phyloP scores from a whole-genome alignment of 2,888 invertebrate genomes.

The Macrosoma leucophasiata region DNA sequence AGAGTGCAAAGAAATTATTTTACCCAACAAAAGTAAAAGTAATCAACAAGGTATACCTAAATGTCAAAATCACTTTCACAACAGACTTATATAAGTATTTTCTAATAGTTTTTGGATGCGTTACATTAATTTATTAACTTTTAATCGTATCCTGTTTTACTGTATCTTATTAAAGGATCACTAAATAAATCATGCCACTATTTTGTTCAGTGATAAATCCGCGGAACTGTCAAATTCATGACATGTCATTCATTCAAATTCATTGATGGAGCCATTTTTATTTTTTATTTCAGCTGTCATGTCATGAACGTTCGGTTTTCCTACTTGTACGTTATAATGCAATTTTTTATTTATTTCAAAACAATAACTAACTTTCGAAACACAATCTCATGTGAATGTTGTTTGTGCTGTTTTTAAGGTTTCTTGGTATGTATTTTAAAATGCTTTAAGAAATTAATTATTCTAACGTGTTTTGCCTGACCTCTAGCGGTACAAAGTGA shows the following conservation, averaged over 20 bases:
- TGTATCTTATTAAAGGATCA: conserved; percentile 26
- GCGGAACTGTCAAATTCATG: conserved; percentile 43
- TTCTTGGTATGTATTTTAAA: too few relatives aligned
- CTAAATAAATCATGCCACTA: conserved; percentile 33
- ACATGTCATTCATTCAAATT: conserved; percentile 30
- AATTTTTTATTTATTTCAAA: conserved; percentile 10
- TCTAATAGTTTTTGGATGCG: conserved; percentile 14
- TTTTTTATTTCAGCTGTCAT: conserved; percentile 22
- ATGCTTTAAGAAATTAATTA: too few relatives aligned
- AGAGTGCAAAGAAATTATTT: conserved; percentile 12
- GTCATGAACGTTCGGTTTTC: conserved; percentile 11
- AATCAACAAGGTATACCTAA: conserved; percentile 45
- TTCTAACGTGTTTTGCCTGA: too few relatives aligned
- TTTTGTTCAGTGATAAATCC: conserved; percentile 42
- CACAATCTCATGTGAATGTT: too few relatives aligned
- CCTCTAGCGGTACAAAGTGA: too few relatives aligned
- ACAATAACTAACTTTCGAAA: too few relatives aligned
- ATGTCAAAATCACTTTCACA: conserved; percentile 38
- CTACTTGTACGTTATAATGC: conserved; percentile 8
- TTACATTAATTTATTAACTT: conserved; percentile 22
- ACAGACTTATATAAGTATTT: conserved; percentile 31
- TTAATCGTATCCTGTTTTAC: conserved; percentile 22
- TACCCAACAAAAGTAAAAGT: conserved; percentile 46
- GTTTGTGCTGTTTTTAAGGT: too few relatives aligned
- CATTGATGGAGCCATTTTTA: too few relatives aligned